phyloP scores from a whole-genome alignment of 2,888 invertebrate genomes.

The Luperina nickerlii region DNA sequence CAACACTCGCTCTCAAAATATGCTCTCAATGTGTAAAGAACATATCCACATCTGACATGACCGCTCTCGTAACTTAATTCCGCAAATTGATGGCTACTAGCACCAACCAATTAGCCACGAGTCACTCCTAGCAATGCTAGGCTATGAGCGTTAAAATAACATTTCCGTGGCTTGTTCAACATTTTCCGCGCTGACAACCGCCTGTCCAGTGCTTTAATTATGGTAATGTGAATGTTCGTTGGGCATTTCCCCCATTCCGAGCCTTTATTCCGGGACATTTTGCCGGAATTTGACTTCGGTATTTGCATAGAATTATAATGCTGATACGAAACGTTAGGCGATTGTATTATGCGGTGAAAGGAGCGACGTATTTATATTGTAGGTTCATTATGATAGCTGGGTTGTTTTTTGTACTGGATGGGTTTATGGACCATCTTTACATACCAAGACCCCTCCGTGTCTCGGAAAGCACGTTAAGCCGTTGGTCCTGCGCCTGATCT shows the following conservation, averaged over 20 bases:
- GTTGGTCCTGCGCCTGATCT: too few species aligned
- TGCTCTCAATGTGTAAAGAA: constrained; percentile 1
- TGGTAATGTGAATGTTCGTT: constrained; percentile 44
- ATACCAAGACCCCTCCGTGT: too few species aligned
- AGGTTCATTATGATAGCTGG: neutral
- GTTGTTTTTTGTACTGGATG: neutral
- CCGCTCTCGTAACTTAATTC: neutral
- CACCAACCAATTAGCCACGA: constrained; percentile 30
- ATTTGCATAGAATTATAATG: constrained; percentile 43
- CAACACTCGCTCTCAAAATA: neutral
- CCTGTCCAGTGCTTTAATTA: constrained; percentile 49
- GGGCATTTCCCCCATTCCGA: constrained; percentile 26
- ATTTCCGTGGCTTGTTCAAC: constrained; percentile 35
- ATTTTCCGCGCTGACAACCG: constrained; percentile 39
- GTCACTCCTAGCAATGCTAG: constrained; percentile 1
- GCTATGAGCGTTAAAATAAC: constrained; percentile 21
- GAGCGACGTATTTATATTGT: neutral
- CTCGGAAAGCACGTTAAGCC: too few species aligned
- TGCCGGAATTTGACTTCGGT: constrained; percentile 25
- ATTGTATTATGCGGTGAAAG: constrained; percentile 9
- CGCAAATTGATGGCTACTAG: constrained; percentile 6
- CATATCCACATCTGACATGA: neutral
- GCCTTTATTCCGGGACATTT: constrained; percentile 26
- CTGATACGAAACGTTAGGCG: constrained; percentile 31
- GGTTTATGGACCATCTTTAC: too few species aligned